Evolutionary conservation across 2,797 vertebrate genomes (phyloP), one percentile per base, ranked within the genome.

Genomic region (Acrocephalus scirpaceus): DNA sequence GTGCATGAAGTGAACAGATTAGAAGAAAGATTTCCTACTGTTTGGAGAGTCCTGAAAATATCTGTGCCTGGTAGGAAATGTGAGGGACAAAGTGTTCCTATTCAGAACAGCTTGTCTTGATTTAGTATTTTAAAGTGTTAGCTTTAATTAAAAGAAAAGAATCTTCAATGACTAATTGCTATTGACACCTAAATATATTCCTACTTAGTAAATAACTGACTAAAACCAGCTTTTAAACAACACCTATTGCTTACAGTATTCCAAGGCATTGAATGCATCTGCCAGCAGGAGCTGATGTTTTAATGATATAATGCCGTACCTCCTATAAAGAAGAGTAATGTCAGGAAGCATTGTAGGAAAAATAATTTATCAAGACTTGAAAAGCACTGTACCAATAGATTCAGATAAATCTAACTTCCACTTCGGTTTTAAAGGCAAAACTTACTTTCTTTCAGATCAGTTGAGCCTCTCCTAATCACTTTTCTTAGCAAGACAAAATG

Each of bases 121-220:
- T 97, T 91, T 95, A 85, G 25, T 69, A 23, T 88, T 87, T 92
- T 89, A 80, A 93, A 92, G 69, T 87, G 72, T 86, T 42, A 88
- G 22, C 25, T 92, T 93, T 95, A 96, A 97, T 96, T 94, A 95
- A 86, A 87, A 79, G 34, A 80, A 92, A 93, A 67, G 71, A 48
- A 29, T 10, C 25, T 80, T 88, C 53, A 87, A 10, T 82, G 86
- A 91, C 60, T 89, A 94, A 93, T 92, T 93, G 88, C 30, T 66
- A 57, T 82, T 89, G 84, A 85, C 82, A 77, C 14, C n/a, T 80
- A 94, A 94, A 91, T 95, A 94, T 76, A 85, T 67, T 85, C 48
- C 86, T 82, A 48, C 48, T 93, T 70, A 42, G 36, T 79, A 94
- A 96, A 94, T 56, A 92, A 89, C 26, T 70, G 36, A 40, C 57